Evolutionary conservation across 2,797 vertebrate genomes (phyloP).

Genomic region (Pipistrellus kuhlii): DNA sequence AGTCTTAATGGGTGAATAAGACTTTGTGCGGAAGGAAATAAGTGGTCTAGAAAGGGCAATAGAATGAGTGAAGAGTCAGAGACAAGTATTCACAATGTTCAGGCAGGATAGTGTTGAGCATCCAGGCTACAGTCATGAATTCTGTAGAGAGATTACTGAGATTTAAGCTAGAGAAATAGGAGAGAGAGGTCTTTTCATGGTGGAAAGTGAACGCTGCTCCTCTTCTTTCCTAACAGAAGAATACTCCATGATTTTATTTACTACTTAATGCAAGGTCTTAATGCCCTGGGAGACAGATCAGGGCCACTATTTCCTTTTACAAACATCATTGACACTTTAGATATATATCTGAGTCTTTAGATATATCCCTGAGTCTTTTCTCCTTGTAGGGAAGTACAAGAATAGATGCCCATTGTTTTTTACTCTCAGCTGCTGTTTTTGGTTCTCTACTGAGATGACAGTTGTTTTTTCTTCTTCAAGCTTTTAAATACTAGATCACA

Average conservation of each 20-base stretch:
- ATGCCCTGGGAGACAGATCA: not conserved
- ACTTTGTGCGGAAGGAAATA: not conserved
- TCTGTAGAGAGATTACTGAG: not conserved
- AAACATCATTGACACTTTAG: slow-evolving; percentile 37
- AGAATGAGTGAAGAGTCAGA: not conserved
- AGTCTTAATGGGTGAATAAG: not conserved
- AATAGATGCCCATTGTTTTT: not conserved
- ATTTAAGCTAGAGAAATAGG: not conserved
- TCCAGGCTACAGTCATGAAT: not conserved
- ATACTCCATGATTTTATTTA: not conserved
- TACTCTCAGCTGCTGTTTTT: too few relatives aligned
- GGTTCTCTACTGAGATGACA: too few relatives aligned
- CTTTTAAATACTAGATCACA: not conserved
- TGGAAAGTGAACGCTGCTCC: not conserved
- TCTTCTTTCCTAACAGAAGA: not conserved
- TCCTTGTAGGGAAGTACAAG: not conserved
- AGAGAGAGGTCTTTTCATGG: fast-evolving
- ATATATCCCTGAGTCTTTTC: not conserved
- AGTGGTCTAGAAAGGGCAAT: not conserved
- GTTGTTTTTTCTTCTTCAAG: too few relatives aligned
- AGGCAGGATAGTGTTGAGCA: not conserved
- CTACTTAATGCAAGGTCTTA: not conserved
- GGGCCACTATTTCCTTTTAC: not conserved
- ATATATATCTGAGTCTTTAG: not conserved
- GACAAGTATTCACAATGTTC: not conserved